Percentiles rank a stretch among this genome's conserved stretches.
Evolutionary conservation across 30 jellyfish, hydroid and myxozoan genomes (phyloP).

Genomic region (Aurelia aurita complex sp. Pacific): DNA sequence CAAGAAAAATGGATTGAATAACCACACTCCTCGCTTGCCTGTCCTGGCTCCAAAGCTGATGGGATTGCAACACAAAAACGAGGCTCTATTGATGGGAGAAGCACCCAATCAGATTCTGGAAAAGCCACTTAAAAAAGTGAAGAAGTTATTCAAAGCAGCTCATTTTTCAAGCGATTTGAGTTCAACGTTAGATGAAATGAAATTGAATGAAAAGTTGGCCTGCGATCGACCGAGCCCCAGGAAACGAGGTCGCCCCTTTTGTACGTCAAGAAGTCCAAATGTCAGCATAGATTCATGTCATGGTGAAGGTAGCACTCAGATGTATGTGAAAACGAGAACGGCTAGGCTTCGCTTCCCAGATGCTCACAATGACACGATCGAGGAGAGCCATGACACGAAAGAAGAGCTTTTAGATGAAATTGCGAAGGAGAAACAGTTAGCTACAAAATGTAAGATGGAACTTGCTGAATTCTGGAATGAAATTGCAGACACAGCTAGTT

Average conservation of each 20-base stretch:
- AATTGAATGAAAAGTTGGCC: conserved; percentile 26
- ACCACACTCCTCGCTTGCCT: conserved; percentile 36
- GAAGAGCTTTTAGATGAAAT: conserved; percentile 26
- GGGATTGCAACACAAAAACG: conserved; percentile 84
- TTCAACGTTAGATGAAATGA: conserved; percentile 57
- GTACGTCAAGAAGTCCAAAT: conserved; percentile 12
- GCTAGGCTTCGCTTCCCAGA: conserved; percentile 7
- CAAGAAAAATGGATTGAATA: conserved; percentile 29
- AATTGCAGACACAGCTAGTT: conserved; percentile 30
- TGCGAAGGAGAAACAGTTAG: conserved; percentile 43
- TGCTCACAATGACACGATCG: not conserved
- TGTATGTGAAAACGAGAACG: conserved; percentile 20
- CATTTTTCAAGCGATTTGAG: conserved; percentile 44
- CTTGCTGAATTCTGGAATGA: conserved; percentile 72
- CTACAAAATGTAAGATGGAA: conserved; percentile 57
- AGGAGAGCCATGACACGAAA: not conserved
- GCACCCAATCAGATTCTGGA: conserved; percentile 28
- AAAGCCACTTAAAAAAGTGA: conserved; percentile 40
- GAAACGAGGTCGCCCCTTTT: conserved; percentile 10
- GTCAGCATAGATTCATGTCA: not conserved
- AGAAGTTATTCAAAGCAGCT: conserved; percentile 15
- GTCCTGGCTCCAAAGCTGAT: conserved; percentile 80
- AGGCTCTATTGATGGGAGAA: conserved; percentile 88
- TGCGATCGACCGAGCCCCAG: conserved; percentile 22
- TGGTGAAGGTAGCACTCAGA: not conserved